Evolutionary conservation across 2,888 invertebrate genomes (phyloP).

Genomic region (Trilocha varians): DNA sequence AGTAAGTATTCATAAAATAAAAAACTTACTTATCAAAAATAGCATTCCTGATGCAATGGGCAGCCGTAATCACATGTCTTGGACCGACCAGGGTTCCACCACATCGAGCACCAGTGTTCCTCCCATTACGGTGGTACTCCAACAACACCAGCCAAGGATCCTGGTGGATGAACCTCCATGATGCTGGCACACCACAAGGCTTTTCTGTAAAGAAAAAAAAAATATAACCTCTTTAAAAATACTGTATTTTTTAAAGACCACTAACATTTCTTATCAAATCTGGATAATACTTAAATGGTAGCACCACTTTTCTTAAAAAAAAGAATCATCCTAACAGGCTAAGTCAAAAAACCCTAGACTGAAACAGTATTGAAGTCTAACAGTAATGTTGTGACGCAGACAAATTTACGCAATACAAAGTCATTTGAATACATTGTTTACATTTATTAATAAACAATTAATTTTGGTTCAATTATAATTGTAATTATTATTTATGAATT

Average conservation of each 20-base stretch:
- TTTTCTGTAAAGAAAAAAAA: not conserved
- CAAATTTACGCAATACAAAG: no score
- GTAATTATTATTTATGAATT: no score
- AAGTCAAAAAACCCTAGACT: no score
- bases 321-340: no score
- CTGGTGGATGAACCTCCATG: constrained; percentile 29
- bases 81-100: constrained; percentile 31
- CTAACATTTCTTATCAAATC: not conserved
- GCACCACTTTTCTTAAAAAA: no score
- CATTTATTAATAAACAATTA: no score
- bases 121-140: constrained; percentile 27
- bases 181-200: constrained; percentile 32
- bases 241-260: not conserved
- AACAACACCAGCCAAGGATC: constrained; percentile 39
- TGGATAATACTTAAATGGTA: no score
- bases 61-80: constrained; percentile 35
- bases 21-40: constrained; percentile 25
- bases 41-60: constrained; percentile 33
- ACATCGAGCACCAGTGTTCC: constrained; percentile 23
- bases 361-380: no score
- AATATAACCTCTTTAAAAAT: not conserved
- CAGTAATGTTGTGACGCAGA: no score
- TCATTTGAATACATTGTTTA: no score
- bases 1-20: no score
- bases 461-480: no score